Evolutionary conservation across 2,797 vertebrate species (phyloP).

Genomic region (Acanthurus tractus): DNA sequence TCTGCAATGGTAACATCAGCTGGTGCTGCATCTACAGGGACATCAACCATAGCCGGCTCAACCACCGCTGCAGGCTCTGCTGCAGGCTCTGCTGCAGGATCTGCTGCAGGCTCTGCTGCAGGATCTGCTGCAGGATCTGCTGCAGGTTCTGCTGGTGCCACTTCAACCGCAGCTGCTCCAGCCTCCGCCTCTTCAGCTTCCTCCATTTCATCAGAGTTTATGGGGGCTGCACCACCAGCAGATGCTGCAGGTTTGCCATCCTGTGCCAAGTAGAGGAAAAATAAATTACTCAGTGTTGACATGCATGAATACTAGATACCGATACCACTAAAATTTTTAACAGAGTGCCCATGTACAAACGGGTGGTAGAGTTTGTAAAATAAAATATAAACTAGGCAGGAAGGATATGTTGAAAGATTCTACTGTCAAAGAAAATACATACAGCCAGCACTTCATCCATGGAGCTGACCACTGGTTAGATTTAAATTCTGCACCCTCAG

Average conservation of each 20-base stretch:
- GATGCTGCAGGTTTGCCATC: slow-evolving; percentile 42
- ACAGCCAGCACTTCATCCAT: background rate
- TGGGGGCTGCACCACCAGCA: slow-evolving; percentile 50
- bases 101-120: slow-evolving; percentile 15
- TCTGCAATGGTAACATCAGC: slow-evolving; percentile 27
- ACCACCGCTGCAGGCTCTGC: slow-evolving; percentile 42
- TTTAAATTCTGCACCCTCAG: background rate
- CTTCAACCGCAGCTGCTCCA: slow-evolving; percentile 62
- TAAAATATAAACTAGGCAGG: background rate
- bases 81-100: slow-evolving; percentile 23
- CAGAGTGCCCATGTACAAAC: too few species aligned
- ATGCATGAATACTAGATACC: background rate
- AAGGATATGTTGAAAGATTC: background rate
- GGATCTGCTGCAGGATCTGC: slow-evolving; percentile 44
- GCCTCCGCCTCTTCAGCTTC: slow-evolving; percentile 70
- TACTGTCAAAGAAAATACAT: too few species aligned
- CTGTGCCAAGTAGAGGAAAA: slow-evolving; percentile 25
- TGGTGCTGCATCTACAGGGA: slow-evolving; percentile 49
- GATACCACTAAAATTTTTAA: background rate
- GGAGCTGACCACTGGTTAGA: background rate
- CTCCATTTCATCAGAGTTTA: slow-evolving; percentile 84
- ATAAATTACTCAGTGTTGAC: background rate
- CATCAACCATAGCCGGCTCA: slow-evolving; percentile 48
- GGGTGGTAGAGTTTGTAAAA: background rate
- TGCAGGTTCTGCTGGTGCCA: slow-evolving; percentile 55